Evolutionary conservation across 2,113 vertebrate genomes (phyloP).

Genomic region (Indri indri): DNA sequence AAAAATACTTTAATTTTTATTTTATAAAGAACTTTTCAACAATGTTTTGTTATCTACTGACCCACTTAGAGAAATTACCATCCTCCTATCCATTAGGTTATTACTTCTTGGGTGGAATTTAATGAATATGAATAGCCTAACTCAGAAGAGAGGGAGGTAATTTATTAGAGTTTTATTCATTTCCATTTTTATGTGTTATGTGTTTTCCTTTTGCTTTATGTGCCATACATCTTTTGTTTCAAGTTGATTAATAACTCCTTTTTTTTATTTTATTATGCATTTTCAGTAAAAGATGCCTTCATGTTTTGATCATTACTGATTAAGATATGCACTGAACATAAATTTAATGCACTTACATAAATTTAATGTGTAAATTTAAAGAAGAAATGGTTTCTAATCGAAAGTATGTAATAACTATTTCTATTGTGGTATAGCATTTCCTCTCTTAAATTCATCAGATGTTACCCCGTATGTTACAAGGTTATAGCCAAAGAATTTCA

Average conservation of each 20-base stretch:
- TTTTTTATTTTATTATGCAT: conserved; percentile 55
- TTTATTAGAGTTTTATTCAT: conserved; percentile 66
- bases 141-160: conserved; percentile 48
- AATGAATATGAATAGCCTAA: conserved; percentile 76
- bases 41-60: conserved; percentile 54
- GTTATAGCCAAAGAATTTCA: background rate
- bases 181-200: conserved; percentile 66
- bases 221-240: conserved; percentile 57
- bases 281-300: conserved; percentile 53
- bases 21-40: conserved; percentile 59
- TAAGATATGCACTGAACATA: conserved; percentile 11
- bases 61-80: conserved; percentile 55
- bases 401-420: conserved; percentile 15
- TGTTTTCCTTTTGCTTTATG: conserved; percentile 55
- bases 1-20: conserved; percentile 54
- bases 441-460: background rate
- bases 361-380: conserved; percentile 20
- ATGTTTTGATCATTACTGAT: conserved; percentile 50
- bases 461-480: background rate
- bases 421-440: background rate
- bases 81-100: conserved; percentile 56
- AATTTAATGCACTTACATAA: background rate
- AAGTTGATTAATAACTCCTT: conserved; percentile 67
- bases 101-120: conserved; percentile 63
- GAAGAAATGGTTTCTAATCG: conserved; percentile 44